A percentile compares a stretch with the other conserved stretches of the same genome.
phyloP scores from a whole-genome alignment of 2,888 invertebrate species.

The Pyrocoelia pectoralis region DNA sequence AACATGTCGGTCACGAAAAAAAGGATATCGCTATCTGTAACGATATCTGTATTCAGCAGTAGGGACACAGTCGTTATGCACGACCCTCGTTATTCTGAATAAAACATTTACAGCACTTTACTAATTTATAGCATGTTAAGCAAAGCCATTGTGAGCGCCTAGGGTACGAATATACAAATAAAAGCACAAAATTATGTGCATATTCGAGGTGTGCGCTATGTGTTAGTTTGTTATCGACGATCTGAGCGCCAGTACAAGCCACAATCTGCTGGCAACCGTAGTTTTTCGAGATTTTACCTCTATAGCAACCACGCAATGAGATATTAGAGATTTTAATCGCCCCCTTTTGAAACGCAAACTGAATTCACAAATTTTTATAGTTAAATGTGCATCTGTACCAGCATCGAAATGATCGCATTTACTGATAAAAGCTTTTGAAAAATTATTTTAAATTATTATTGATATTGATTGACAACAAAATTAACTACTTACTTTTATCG shows the following conservation, averaged over 20 bases:
- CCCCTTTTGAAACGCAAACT: conserved; percentile 40
- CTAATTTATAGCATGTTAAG: conserved; percentile 57
- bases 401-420: background rate
- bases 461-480: no score
- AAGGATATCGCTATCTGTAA: conserved; percentile 41
- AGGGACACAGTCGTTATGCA: conserved; percentile 36
- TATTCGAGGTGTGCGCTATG: conserved; percentile 52
- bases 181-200: conserved; percentile 54
- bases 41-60: conserved; percentile 43
- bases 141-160: conserved; percentile 52
- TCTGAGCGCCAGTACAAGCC: conserved; percentile 49
- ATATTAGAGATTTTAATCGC: conserved; percentile 19
- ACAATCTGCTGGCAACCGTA: conserved; percentile 47
- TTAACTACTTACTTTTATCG: no score
- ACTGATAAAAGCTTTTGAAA: no score
- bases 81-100: conserved; percentile 47
- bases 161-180: conserved; percentile 52
- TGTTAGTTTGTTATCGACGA: conserved; percentile 51
- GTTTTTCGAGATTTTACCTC: conserved; percentile 18
- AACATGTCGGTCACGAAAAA: conserved; percentile 34
- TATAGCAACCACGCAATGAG: conserved; percentile 20
- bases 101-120: conserved; percentile 50
- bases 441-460: no score
- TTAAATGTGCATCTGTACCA: background rate
- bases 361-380: conserved; percentile 6